These are phyloP conservation scores for Apeltes quadracus DNA, from an alignment of 2,113 vertebrate species.

Conservation along the genomic window DNA sequence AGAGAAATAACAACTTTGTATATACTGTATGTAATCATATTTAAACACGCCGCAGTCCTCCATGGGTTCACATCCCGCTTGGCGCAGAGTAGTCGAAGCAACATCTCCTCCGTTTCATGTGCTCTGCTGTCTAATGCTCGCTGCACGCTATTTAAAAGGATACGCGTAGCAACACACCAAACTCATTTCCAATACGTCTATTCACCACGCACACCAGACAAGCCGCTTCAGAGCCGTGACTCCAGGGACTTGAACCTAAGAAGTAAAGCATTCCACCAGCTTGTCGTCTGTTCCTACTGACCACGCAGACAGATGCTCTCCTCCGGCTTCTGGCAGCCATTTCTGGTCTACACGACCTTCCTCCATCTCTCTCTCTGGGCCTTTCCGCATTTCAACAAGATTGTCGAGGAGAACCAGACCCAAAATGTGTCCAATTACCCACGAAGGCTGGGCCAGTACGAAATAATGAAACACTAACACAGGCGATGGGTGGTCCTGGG, in stretches of 20 bases:
- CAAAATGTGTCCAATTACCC: neutral
- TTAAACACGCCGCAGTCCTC: slow-evolving; percentile 33
- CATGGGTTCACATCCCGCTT: slow-evolving; percentile 30
- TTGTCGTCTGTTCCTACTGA: neutral
- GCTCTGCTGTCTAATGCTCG: slow-evolving; percentile 4
- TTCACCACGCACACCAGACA: neutral
- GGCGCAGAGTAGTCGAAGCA: slow-evolving; percentile 38
- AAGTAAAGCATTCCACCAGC: neutral
- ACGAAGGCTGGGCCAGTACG: neutral
- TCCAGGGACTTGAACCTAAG: neutral
- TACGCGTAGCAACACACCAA: neutral
- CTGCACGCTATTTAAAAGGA: neutral
- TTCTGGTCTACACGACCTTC: neutral
- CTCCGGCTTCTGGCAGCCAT: neutral
- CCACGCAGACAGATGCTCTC: neutral
- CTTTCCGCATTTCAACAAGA: neutral
- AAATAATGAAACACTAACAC: neutral
- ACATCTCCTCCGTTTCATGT: slow-evolving; percentile 34
- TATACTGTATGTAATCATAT: neutral
- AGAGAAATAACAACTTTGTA: neutral
- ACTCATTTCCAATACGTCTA: neutral
- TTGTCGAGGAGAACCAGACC: neutral
- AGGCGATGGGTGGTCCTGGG: neutral
- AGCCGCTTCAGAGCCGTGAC: neutral
- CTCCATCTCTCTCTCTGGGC: neutral